A percentile compares a stretch with the other conserved stretches of the same genome.
These are phyloP conservation scores for Actinemys pallida DNA, from an alignment of 2,113 vertebrate species.

Conservation along the genomic window DNA sequence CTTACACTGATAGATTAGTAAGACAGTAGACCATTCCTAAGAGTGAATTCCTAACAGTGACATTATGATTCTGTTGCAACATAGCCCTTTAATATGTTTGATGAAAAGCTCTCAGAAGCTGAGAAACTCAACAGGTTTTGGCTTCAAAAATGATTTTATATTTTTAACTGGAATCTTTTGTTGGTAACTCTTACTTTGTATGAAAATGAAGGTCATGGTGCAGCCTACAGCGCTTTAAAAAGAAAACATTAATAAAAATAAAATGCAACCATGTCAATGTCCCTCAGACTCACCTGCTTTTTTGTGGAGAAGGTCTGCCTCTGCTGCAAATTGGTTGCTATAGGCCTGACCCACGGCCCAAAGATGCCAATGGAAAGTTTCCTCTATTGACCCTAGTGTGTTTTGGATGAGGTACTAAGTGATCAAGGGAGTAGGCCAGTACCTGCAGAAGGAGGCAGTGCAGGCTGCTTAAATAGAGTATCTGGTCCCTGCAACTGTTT, in stretches of 20 bases:
- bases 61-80: not conserved
- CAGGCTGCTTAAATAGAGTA: no score
- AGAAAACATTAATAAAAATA: not conserved
- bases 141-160: not conserved
- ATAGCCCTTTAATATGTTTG: not conserved
- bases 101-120: not conserved
- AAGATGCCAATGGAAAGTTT: not conserved
- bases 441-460: not conserved
- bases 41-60: not conserved
- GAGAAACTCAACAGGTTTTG: not conserved
- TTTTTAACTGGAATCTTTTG: not conserved
- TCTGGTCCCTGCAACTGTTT: no score
- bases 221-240: not conserved
- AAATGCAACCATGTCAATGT: not conserved
- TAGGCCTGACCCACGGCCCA: not conserved
- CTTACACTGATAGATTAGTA: not conserved
- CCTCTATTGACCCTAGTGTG: rapidly evolving
- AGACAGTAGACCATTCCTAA: not conserved
- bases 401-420: not conserved
- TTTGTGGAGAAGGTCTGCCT: not conserved
- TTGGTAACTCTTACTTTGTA: not conserved
- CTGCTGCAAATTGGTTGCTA: not conserved
- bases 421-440: no score
- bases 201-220: not conserved
- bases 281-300: not conserved